A percentile compares a stretch with the other conserved stretches of the same genome.
Evolutionary conservation across 2,797 vertebrate species (phyloP).

Genomic region (Bradypodion ventrale): DNA sequence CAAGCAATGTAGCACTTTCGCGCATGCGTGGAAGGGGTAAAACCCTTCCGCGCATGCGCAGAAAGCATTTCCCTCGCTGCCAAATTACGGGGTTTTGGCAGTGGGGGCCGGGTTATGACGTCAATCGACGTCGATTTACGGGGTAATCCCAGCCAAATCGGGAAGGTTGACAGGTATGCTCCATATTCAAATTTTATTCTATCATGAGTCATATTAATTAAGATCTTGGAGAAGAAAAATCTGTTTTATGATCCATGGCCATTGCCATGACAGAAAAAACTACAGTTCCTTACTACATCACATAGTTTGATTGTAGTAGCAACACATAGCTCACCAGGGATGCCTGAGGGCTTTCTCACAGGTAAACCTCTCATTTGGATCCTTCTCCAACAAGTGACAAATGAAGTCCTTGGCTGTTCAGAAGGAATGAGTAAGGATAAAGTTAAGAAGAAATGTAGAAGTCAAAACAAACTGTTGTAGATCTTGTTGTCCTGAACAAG

Average conservation of each 20-base stretch:
- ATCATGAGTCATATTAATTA: not conserved
- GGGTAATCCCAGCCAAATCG: no score
- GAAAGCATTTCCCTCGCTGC: no score
- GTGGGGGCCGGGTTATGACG: no score
- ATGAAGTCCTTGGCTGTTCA: conserved; percentile 92
- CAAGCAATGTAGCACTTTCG: no score
- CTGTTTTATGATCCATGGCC: not conserved
- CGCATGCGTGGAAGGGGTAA: no score
- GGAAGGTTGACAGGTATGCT: no score
- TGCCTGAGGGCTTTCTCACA: conserved; percentile 89
- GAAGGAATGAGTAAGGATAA: conserved; percentile 42
- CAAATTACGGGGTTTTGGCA: no score
- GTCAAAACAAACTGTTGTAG: not conserved
- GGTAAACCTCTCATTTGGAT: conserved; percentile 82
- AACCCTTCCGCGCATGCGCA: no score
- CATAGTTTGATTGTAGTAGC: not conserved
- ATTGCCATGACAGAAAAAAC: accelerated
- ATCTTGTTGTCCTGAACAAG: not conserved
- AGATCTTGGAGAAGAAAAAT: not conserved
- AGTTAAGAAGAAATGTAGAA: not conserved
- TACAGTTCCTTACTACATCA: accelerated
- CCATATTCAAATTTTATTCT: not conserved
- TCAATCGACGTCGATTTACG: no score
- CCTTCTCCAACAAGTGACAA: conserved; percentile 88
- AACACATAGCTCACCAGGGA: conserved; percentile 82